These are phyloP conservation scores for Notocelia uddmanniana DNA, from an alignment of 2,888 invertebrate genomes.

Conservation along the genomic window DNA sequence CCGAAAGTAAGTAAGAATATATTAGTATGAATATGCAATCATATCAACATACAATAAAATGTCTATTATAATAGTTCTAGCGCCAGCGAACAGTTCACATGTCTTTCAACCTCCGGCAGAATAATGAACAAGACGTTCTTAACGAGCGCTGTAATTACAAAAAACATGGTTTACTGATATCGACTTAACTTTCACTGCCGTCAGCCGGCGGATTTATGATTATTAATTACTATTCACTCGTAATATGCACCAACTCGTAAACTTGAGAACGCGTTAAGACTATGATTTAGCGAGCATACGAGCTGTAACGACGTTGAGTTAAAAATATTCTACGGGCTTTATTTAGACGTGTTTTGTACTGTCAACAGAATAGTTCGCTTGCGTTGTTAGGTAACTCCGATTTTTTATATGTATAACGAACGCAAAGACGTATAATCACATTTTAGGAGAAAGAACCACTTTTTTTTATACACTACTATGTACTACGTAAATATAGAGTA, in stretches of 20 bases:
- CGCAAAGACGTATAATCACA: no score
- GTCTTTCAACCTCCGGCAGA: constrained; percentile 16
- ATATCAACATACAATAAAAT: no score
- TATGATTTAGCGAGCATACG: background rate
- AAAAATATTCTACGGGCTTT: constrained; percentile 2
- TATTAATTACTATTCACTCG: constrained; percentile 32
- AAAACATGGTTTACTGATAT: constrained; percentile 34
- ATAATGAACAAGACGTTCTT: constrained; percentile 27
- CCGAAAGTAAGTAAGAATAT: no score
- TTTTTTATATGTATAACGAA: no score
- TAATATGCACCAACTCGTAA: constrained; percentile 15
- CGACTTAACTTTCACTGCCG: constrained; percentile 36
- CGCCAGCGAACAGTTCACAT: constrained; percentile 4
- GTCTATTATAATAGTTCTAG: background rate
- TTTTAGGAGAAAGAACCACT: no score
- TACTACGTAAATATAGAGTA: no score
- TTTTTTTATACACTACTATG: no score
- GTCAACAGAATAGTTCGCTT: background rate
- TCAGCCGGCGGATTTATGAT: constrained; percentile 24
- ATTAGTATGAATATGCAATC: no score
- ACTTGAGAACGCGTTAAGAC: constrained; percentile 18
- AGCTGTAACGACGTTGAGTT: constrained; percentile 8
- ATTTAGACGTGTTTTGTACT: constrained; percentile 1
- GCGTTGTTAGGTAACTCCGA: background rate
- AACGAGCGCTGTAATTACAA: constrained; percentile 29